Evolutionary conservation across 2,888 invertebrate genomes (phyloP), one percentile per base, ranked within the genome.

Genomic region (Ditylenchus weischeri): DNA sequence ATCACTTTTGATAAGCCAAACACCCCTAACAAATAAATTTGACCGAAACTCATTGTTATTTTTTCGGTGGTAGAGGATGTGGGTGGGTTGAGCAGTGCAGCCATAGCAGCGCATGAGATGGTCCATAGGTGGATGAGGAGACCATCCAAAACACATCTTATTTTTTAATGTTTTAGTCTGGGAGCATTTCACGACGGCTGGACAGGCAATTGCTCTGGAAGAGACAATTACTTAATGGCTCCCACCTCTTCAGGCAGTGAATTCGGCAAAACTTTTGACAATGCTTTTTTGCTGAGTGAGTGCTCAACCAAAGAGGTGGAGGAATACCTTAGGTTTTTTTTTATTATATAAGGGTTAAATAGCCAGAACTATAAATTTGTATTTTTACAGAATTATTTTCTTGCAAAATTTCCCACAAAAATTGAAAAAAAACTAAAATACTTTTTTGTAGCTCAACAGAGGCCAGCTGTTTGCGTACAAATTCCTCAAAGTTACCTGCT

Each of bases 21-120:
- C n/a, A n/a, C n/a, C n/a, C n/a, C n/a, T n/a, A n/a, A n/a, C n/a
- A n/a, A n/a, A n/a, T n/a, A n/a, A n/a, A n/a, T n/a, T n/a, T n/a
- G n/a, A n/a, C n/a, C n/a, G n/a, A n/a, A n/a, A n/a, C n/a, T n/a
- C n/a, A n/a, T n/a, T n/a, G n/a, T n/a, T n/a, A n/a, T n/a, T n/a
- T n/a, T n/a, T 57, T 76, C 76, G 38, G 76, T 82, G 5, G 79
- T 82, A 29, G 82, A 82, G 69, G 82, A 82, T 66, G 74, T 80
- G 47, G 82, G 82, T 13, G 82, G 76, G 5, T 70, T 78, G 49
- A 73, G 78, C 15, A 83, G 82, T 8, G 77, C 81, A n/a, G 72
- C 76, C 10, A 80, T 82, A 21, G 78, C 79, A 15, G 79, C 79
- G 1, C 82, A 82, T 65, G 82, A 82, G 65, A 65, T 82, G 58